Conservation (phyloP, 2,113 vertebrate genomes). For the Hippocampus comes region DNA sequence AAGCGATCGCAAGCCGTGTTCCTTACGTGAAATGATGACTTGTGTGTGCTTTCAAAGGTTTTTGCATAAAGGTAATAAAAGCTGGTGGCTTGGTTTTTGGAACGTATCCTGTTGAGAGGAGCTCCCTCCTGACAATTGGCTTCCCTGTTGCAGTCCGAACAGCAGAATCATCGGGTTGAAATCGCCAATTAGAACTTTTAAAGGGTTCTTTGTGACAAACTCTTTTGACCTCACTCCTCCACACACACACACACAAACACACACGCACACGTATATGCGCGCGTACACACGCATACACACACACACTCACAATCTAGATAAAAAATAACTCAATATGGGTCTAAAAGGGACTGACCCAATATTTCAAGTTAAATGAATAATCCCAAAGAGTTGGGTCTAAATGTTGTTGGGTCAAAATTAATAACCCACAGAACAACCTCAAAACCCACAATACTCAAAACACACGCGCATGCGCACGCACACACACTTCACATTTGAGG, state of each 20-base stretch:
- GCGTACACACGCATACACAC: no score
- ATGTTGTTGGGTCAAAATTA: no score
- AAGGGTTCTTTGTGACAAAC: constrained; percentile 32
- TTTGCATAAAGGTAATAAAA: constrained; percentile 11
- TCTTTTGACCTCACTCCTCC: constrained; percentile 39
- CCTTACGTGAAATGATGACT: background rate
- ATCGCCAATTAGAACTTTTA: constrained; percentile 41
- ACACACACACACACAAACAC: background rate
- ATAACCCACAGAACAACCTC: no score
- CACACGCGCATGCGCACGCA: constrained; percentile 6
- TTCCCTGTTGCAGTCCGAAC: constrained; percentile 19
- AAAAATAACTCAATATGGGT: no score
- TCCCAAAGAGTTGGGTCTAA: no score
- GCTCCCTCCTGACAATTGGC: constrained; percentile 40
- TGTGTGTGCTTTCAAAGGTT: background rate
- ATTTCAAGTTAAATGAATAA: no score
- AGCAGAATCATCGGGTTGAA: constrained; percentile 27
- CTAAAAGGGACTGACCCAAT: no score
- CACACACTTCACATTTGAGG: constrained; percentile 8
- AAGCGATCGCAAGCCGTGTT: background rate
- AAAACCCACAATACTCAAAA: no score
- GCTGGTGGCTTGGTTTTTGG: constrained; percentile 5
- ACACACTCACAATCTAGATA: no score
- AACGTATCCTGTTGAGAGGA: constrained; percentile 32
- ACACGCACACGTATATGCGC: no score